Conservation (phyloP, 2,797 vertebrate species). For the Buceros bicornis region DNA sequence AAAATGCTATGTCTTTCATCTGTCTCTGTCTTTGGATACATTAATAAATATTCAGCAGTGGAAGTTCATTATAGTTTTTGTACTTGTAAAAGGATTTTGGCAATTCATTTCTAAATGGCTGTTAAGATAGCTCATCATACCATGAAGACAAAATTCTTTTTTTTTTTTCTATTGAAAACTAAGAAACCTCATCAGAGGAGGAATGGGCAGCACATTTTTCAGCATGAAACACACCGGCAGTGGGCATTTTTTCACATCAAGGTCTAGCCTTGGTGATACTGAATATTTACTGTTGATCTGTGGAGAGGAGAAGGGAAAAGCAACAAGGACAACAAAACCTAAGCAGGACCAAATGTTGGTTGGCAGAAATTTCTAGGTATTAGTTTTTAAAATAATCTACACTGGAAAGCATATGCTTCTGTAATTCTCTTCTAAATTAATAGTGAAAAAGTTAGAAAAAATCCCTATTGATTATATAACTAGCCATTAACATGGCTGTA, state of each 20-base stretch:
- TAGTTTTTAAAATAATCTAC: background rate
- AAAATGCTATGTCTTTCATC: background rate
- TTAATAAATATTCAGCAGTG: background rate
- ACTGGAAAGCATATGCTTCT: background rate
- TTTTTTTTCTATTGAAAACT: background rate
- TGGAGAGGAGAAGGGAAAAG: background rate
- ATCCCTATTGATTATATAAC: background rate
- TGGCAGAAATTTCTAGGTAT: background rate
- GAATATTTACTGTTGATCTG: background rate
- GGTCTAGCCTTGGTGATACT: background rate
- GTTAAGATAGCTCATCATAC: background rate
- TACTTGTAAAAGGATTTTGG: background rate
- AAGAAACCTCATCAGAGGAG: background rate
- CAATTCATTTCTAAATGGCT: background rate
- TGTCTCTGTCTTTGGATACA: background rate
- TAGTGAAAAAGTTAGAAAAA: background rate
- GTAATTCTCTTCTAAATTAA: background rate
- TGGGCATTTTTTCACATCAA: background rate
- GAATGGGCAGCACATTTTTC: background rate
- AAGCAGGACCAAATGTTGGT: background rate
- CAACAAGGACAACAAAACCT: background rate
- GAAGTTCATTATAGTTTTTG: background rate
- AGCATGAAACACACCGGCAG: background rate
- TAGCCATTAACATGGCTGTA: background rate
- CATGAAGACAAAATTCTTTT: background rate